Percentiles rank a stretch among this genome's conserved stretches.
These are phyloP conservation scores for Erebia epiphron DNA, from an alignment of 2,888 invertebrate genomes.

Conservation along the genomic window DNA sequence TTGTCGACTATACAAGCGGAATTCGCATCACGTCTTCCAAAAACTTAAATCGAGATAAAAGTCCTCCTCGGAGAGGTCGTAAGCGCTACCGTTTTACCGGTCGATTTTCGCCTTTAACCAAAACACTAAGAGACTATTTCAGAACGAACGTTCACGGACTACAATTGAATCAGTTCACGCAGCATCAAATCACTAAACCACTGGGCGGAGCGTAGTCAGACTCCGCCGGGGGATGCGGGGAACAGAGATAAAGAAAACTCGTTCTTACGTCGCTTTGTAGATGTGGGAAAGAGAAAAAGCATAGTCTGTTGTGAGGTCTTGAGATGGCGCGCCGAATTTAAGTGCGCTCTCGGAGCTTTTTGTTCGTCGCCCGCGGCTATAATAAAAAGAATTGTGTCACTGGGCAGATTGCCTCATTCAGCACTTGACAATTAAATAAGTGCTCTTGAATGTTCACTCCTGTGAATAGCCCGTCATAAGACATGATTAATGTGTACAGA, in stretches of 20 bases:
- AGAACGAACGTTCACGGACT: conserved; percentile 62
- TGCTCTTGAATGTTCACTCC: conserved; percentile 70
- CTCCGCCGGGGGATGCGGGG: conserved; percentile 73
- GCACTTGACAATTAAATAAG: conserved; percentile 81
- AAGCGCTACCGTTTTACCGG: conserved; percentile 76
- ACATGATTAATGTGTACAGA: conserved; percentile 71
- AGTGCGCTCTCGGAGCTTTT: conserved; percentile 75
- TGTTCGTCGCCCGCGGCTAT: conserved; percentile 70
- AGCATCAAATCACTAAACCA: conserved; percentile 84
- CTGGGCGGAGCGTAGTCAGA: conserved; percentile 81
- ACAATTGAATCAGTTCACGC: conserved; percentile 84
- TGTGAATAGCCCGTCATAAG: conserved; percentile 72
- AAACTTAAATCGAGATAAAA: conserved; percentile 82
- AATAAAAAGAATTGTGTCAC: conserved; percentile 80
- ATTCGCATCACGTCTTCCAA: conserved; percentile 81
- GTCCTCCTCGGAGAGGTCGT: conserved; percentile 74
- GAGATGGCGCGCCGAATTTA: conserved; percentile 74
- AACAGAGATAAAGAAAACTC: conserved; percentile 68
- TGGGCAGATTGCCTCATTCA: conserved; percentile 80
- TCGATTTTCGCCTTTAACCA: conserved; percentile 79
- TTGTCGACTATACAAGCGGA: conserved; percentile 77
- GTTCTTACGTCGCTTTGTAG: conserved; percentile 47
- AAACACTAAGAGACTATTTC: conserved; percentile 75
- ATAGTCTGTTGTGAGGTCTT: conserved; percentile 63
- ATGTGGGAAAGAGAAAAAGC: conserved; percentile 66